Evolutionary conservation across 1,140 invertebrate genomes (phyloP).

Genomic region (Callitettix versicolor): DNA sequence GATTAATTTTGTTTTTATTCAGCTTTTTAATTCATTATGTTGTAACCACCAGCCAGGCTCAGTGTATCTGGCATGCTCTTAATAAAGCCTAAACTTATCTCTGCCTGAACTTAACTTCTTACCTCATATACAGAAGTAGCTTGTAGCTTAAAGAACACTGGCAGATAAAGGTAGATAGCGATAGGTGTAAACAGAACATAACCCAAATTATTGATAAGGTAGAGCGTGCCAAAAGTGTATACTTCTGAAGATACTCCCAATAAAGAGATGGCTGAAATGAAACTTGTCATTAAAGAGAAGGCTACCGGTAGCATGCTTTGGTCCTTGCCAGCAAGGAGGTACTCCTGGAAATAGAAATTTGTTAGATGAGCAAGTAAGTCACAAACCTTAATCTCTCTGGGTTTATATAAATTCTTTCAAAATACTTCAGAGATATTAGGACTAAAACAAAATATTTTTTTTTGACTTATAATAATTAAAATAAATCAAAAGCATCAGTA

Average conservation of each 20-base stretch:
- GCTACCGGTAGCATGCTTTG: slow-evolving; percentile 70
- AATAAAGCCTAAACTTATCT: no score
- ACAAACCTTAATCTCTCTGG: background rate
- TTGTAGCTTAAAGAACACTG: slow-evolving; percentile 79
- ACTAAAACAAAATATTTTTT: background rate
- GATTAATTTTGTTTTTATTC: no score
- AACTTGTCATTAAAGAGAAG: slow-evolving; percentile 85
- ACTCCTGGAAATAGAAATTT: slow-evolving; percentile 48
- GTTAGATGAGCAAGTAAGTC: background rate
- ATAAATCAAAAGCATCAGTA: no score
- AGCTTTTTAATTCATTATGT: no score
- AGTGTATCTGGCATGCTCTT: no score
- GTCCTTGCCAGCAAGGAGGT: slow-evolving; percentile 64
- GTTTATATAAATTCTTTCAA: background rate
- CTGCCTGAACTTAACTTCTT: no score
- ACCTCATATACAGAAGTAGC: slow-evolving; percentile 82
- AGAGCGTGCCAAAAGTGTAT: slow-evolving; percentile 73
- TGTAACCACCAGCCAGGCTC: no score
- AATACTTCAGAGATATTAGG: no score
- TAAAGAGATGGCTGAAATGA: slow-evolving; percentile 88
- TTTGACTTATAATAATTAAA: background rate
- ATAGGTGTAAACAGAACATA: slow-evolving; percentile 76
- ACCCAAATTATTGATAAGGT: slow-evolving; percentile 70
- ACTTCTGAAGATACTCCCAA: slow-evolving; percentile 82
- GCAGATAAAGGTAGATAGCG: slow-evolving; percentile 70